Evolutionary conservation across 1,140 invertebrate genomes (phyloP).

Genomic region (Apolygus lucorum): DNA sequence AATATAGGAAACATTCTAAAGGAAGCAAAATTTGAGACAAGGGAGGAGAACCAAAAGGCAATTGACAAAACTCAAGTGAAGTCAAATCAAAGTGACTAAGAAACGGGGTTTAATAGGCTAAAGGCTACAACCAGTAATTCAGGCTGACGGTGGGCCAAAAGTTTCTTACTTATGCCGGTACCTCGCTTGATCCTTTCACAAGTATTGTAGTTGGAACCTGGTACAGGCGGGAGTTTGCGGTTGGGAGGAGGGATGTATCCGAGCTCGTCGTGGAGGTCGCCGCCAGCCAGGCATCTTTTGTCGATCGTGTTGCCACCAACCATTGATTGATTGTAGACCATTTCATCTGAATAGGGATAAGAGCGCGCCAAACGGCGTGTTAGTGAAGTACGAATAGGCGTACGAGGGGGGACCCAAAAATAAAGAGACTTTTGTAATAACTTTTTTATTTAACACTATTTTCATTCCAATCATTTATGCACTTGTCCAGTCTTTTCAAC

Average conservation of each 20-base stretch:
- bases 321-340: conserved; percentile 75
- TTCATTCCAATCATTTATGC: too few species aligned
- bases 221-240: conserved; percentile 79
- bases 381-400: background rate
- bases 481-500: too few species aligned
- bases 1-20: conserved; percentile 21
- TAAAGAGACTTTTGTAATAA: too few species aligned
- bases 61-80: conserved; percentile 6
- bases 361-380: background rate
- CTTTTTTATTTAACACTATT: too few species aligned
- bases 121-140: conserved; percentile 12
- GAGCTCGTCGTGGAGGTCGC: conserved; percentile 72
- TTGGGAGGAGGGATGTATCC: conserved; percentile 88
- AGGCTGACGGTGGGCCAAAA: conserved; percentile 18
- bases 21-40: background rate
- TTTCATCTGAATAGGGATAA: conserved; percentile 60
- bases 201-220: conserved; percentile 85
- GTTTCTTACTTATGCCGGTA: conserved; percentile 74
- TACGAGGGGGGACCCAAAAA: too few species aligned
- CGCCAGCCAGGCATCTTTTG: conserved; percentile 56
- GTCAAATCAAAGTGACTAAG: conserved; percentile 10
- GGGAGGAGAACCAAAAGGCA: background rate
- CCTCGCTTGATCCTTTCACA: conserved; percentile 87
- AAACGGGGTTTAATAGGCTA: background rate
- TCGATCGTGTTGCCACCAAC: conserved; percentile 67